Evolutionary conservation across 2,797 vertebrate genomes (phyloP).

Genomic region (Percopsis omiscomaycus): DNA sequence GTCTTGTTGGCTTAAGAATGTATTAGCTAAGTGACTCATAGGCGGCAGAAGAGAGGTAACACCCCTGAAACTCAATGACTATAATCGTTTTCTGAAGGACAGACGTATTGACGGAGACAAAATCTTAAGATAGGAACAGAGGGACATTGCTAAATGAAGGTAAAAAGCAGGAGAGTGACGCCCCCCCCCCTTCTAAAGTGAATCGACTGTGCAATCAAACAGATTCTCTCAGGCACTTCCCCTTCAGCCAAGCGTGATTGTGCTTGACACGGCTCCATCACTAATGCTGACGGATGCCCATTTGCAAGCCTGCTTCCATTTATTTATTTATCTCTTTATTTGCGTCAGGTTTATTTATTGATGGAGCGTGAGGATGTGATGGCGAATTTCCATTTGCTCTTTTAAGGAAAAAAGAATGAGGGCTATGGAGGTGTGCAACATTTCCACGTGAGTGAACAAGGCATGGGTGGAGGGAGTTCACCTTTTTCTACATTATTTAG

Average conservation of each 20-base stretch:
- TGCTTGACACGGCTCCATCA: slow-evolving; percentile 73
- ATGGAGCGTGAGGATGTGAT: slow-evolving; percentile 68
- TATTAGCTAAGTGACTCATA: slow-evolving; percentile 9
- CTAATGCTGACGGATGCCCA: slow-evolving; percentile 78
- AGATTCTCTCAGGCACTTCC: slow-evolving; percentile 51
- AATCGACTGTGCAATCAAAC: slow-evolving; percentile 59
- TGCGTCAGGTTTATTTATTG: slow-evolving; percentile 80
- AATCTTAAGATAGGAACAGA: slow-evolving; percentile 32
- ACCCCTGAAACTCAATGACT: slow-evolving; percentile 28
- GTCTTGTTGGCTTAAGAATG: background rate
- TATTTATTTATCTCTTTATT: slow-evolving; percentile 85
- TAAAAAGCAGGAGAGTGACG: slow-evolving; percentile 31
- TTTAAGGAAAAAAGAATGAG: slow-evolving; percentile 31
- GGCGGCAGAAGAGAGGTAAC: slow-evolving; percentile 20
- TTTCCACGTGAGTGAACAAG: slow-evolving; percentile 58
- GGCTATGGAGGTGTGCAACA: slow-evolving; percentile 35
- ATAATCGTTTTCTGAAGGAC: slow-evolving; percentile 8
- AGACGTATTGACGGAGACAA: slow-evolving; percentile 24
- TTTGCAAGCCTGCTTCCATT: slow-evolving; percentile 69
- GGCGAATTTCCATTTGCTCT: slow-evolving; percentile 70
- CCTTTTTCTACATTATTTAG: slow-evolving; percentile 65
- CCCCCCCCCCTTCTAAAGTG: slow-evolving; percentile 14
- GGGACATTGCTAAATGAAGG: slow-evolving; percentile 42
- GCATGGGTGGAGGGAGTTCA: slow-evolving; percentile 49
- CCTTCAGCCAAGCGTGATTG: slow-evolving; percentile 69